Conservation (phyloP, 2,797 vertebrate species). For the Typhlichthys subterraneus region DNA sequence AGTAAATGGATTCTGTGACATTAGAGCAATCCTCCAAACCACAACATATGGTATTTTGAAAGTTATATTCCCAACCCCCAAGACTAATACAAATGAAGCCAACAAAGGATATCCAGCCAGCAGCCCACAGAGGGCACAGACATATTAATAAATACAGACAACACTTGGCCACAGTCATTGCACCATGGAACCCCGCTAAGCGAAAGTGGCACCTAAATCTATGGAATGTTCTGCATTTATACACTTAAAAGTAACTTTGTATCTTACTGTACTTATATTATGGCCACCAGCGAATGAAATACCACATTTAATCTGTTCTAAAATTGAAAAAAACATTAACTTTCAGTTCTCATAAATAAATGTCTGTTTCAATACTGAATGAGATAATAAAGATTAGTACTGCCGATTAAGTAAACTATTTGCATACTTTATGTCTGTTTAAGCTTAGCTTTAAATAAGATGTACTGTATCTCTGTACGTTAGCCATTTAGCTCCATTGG, state of each 20-base stretch:
- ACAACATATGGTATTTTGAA: conserved; percentile 1
- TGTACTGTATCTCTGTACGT: too few relatives aligned
- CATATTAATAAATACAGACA: conserved; percentile 22
- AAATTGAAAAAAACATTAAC: too few relatives aligned
- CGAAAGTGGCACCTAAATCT: conserved; percentile 33
- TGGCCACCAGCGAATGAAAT: conserved; percentile 12
- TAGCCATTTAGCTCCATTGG: too few relatives aligned
- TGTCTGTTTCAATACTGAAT: background rate
- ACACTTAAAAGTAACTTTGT: conserved; percentile 38
- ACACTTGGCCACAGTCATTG: conserved; percentile 38
- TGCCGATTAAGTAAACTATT: too few relatives aligned
- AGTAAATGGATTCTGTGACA: too few relatives aligned
- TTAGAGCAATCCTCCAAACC: background rate
- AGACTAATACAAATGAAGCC: background rate
- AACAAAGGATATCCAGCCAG: background rate
- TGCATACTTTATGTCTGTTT: too few relatives aligned
- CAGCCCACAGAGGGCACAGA: conserved; percentile 4
- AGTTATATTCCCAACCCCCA: background rate
- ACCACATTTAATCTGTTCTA: background rate
- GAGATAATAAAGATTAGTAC: background rate
- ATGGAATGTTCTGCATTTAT: conserved; percentile 14
- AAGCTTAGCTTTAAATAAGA: too few relatives aligned
- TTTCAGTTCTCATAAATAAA: background rate
- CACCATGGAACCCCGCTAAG: conserved; percentile 48
- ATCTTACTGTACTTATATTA: conserved; percentile 31